Percentiles rank a stretch among this genome's conserved stretches.
phyloP scores from a whole-genome alignment of 2,113 vertebrate species.

The Cinclus cinclus region DNA sequence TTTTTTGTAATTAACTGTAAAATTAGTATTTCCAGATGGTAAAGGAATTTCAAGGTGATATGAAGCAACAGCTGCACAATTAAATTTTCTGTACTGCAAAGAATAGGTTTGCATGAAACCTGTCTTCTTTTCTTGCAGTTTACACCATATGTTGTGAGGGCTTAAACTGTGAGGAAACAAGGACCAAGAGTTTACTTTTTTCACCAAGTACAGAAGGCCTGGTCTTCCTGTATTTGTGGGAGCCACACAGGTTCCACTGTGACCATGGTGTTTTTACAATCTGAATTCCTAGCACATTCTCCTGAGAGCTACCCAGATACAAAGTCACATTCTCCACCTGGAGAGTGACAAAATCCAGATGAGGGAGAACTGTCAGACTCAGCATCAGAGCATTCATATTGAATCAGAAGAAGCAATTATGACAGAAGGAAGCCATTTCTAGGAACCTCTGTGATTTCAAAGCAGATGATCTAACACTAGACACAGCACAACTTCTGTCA shows the following conservation, averaged over 20 bases:
- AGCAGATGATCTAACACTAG: neutral
- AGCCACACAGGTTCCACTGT: neutral
- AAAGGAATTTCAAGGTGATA: neutral
- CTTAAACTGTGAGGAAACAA: neutral
- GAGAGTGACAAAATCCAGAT: neutral
- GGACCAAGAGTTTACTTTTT: neutral
- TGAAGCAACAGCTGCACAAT: neutral
- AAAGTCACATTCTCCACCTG: neutral
- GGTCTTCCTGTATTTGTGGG: neutral
- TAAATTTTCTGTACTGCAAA: neutral
- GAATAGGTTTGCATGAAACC: neutral
- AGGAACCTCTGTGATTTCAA: neutral
- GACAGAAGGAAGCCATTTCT: neutral
- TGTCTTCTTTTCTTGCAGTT: neutral
- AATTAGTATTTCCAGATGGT: neutral
- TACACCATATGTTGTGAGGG: neutral
- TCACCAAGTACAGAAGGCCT: neutral
- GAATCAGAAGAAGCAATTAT: neutral
- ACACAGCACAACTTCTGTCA: neutral
- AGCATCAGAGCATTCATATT: neutral
- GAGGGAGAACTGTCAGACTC: neutral
- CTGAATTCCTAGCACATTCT: neutral
- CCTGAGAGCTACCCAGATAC: neutral
- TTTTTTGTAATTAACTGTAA: neutral
- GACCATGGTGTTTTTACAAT: fast-evolving